phyloP scores from a whole-genome alignment of 1,140 invertebrate genomes.

The Apis mellifera region DNA sequence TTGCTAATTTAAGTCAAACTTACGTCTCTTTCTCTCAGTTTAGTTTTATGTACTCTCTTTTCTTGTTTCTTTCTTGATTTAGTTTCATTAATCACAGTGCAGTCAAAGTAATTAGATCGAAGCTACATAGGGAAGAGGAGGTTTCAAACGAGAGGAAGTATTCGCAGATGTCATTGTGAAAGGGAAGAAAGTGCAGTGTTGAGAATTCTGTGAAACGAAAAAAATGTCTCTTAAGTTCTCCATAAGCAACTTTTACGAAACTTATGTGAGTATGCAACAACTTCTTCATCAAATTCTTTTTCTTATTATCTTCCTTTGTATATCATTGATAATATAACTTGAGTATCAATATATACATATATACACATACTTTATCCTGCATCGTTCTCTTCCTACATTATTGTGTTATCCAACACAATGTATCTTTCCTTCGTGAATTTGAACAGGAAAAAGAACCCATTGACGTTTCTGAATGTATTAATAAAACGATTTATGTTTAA shows the following conservation, averaged over 20 bases:
- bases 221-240: conserved; percentile 78
- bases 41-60: conserved; percentile 54
- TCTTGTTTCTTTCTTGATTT: conserved; percentile 59
- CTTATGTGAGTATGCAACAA: conserved; percentile 74
- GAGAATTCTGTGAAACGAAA: not conserved
- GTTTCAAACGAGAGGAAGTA: not conserved
- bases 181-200: not conserved
- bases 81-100: conserved; percentile 73
- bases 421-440: not conserved
- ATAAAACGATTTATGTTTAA: conserved; percentile 1
- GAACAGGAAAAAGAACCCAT: not conserved
- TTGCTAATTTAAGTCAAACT: conserved; percentile 80
- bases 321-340: not conserved
- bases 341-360: not conserved
- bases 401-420: not conserved
- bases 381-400: not conserved
- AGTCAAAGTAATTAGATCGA: conserved; percentile 71
- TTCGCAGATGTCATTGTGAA: conserved; percentile 28
- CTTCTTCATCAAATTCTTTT: not conserved
- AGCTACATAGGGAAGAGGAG: conserved; percentile 52
- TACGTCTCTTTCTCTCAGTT: conserved; percentile 63
- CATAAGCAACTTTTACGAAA: conserved; percentile 77
- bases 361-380: not conserved
- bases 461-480: not conserved
- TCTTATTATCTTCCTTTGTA: not conserved